Percentiles rank a stretch among this genome's conserved stretches.
These are phyloP conservation scores for Homarus gammarus DNA, from an alignment of 2,888 invertebrate species.

Conservation along the genomic window DNA sequence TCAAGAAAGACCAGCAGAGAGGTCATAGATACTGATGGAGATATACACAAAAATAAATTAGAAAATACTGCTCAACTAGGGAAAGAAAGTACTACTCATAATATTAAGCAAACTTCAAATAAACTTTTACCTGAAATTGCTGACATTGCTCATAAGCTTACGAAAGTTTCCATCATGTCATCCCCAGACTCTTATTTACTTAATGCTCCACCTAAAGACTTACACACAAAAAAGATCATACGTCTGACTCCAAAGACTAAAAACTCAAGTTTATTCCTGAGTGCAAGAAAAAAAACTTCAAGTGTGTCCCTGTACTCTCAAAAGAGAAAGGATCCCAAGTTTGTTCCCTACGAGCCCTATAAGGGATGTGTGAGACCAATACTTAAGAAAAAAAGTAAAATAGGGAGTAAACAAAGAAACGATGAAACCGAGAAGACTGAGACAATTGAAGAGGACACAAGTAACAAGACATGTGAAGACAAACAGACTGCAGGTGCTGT, in stretches of 20 bases:
- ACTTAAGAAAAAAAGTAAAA: slow-evolving; percentile 32
- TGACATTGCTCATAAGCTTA: slow-evolving; percentile 62
- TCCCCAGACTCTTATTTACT: slow-evolving; percentile 60
- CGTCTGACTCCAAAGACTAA: slow-evolving; percentile 31
- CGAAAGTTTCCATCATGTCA: slow-evolving; percentile 65
- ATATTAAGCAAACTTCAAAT: neutral
- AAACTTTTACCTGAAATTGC: slow-evolving; percentile 41
- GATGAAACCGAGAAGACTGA: neutral
- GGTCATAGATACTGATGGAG: neutral
- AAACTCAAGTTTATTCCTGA: neutral
- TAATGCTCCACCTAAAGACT: slow-evolving; percentile 63
- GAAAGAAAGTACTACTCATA: neutral
- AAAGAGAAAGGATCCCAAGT: slow-evolving; percentile 84
- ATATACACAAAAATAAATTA: neutral
- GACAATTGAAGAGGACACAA: neutral
- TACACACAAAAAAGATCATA: slow-evolving; percentile 50
- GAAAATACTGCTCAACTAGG: neutral
- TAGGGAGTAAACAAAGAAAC: neutral
- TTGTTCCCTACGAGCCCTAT: slow-evolving; percentile 93
- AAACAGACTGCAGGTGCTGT: neutral
- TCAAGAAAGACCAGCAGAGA: slow-evolving; percentile 3
- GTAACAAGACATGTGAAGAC: neutral
- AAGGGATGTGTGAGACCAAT: slow-evolving; percentile 81
- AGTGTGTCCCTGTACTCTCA: slow-evolving; percentile 2
- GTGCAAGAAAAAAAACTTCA: slow-evolving; percentile 1